Evolutionary conservation across 2,797 vertebrate genomes (phyloP).

Genomic region (Hylomyscus alleni): DNA sequence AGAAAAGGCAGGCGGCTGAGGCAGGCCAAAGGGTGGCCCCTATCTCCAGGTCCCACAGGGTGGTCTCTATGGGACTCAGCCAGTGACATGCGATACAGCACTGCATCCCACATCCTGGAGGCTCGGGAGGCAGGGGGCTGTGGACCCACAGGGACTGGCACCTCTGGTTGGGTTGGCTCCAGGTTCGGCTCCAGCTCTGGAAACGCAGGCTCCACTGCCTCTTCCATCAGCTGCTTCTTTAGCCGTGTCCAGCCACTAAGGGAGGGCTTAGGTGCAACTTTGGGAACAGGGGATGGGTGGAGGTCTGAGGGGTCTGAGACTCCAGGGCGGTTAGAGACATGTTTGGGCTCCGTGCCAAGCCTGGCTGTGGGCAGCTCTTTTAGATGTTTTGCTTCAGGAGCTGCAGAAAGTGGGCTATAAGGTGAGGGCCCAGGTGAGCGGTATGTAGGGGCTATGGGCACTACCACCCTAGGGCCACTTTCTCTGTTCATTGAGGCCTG

Average conservation of each 20-base stretch:
- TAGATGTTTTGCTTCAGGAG: neutral
- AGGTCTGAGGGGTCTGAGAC: fast-evolving
- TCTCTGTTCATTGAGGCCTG: neutral
- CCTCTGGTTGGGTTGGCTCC: neutral
- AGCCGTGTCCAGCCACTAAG: constrained; percentile 94
- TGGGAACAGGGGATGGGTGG: neutral
- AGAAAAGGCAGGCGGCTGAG: constrained; percentile 92
- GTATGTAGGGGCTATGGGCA: constrained; percentile 66
- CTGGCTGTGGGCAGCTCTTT: fast-evolving
- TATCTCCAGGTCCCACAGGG: constrained; percentile 84
- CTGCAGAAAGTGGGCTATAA: neutral
- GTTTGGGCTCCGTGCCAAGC: fast-evolving
- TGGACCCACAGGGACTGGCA: fast-evolving
- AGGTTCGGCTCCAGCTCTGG: constrained; percentile 75
- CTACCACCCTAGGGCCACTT: neutral
- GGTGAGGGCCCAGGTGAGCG: neutral
- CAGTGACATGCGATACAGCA: constrained; percentile 95
- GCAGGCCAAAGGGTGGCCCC: constrained; percentile 85
- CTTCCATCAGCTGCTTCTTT: constrained; percentile 94
- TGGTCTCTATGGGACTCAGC: constrained; percentile 89
- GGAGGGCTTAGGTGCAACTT: constrained; percentile 84
- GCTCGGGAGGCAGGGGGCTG: constrained; percentile 87
- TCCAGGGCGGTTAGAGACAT: fast-evolving
- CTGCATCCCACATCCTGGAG: constrained; percentile 96
- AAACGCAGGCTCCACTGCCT: constrained; percentile 88